Evolutionary conservation across 2,113 vertebrate species (phyloP), one percentile per base, ranked within the genome.

Genomic region (Anhinga anhinga): DNA sequence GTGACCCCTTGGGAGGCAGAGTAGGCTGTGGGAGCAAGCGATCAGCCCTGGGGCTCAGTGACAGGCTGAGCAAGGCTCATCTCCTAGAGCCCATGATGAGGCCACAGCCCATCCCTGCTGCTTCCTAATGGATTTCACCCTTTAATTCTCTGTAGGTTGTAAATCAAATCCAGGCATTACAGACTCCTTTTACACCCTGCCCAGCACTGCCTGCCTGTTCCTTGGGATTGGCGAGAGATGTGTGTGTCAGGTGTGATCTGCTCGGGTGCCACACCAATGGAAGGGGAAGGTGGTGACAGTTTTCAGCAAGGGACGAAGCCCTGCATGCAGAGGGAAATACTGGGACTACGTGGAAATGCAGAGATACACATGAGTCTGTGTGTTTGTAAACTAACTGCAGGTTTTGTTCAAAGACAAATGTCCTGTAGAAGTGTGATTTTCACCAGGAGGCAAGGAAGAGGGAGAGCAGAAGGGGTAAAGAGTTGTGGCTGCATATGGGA

Each of bases 191-290:
- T 59, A 13, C 18, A 3, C 58, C 45, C 58, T 81, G 53, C 13
- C 17, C 44, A 40, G n/a, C 15, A 6, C 36, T 30, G 66, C 13
- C 52, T 42, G 52, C 36, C 44, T 25, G 7, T 55, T 79, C 49
- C 9, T 81, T 42, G 72, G 45, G 19, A 8, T 1, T 25, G 30
- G 10, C 29, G 62, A 34, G 55, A 49, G 52, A 8, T 3, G 4
- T 7, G 2, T 3, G 14, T 58, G 58, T 45, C n/a, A 10, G 36
- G 26, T 71, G 18, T 1, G 9, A 32, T 49, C 34, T 62, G 36
- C 47, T 49, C 0, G 1, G 34, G 42, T 63, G 34, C 50, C 47
- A 11, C 32, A 5, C 26, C 18, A 2, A 2, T 16, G 13, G 4
- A 45, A 38, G 52, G 15, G 44, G 23, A 52, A 40, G 1, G 3